A percentile compares a stretch with the other conserved stretches of the same genome.
phyloP scores from a whole-genome alignment of 1,140 invertebrate species.

The Leptinotarsa defecta region DNA sequence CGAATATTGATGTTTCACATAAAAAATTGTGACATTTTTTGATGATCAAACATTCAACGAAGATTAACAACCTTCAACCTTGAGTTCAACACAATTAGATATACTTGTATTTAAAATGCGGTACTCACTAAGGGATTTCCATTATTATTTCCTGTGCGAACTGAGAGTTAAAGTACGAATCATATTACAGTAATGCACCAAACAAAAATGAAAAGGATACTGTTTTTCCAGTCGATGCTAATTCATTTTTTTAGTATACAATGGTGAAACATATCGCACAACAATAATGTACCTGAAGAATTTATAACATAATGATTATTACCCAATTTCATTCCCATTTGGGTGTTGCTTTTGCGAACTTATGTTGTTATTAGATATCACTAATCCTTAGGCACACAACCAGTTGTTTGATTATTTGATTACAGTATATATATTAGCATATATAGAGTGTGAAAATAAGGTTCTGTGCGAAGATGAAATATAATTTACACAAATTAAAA shows the following conservation, averaged over 20 bases:
- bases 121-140: neutral
- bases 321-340: neutral
- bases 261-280: neutral
- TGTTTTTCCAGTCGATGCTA: neutral
- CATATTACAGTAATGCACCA: neutral
- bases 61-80: no score
- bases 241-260: neutral
- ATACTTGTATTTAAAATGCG: neutral
- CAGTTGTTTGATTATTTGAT: neutral
- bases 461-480: no score
- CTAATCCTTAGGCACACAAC: neutral
- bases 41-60: no score
- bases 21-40: no score
- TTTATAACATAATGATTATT: neutral
- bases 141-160: neutral
- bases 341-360: neutral
- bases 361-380: neutral
- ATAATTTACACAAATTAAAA: no score
- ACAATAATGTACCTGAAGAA: neutral
- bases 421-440: neutral
- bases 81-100: no score
- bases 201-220: neutral
- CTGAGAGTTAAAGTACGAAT: neutral
- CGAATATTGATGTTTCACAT: no score
- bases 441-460: no score